phyloP scores from a whole-genome alignment of 2,113 vertebrate species.

The Syngnathus scovelli region DNA sequence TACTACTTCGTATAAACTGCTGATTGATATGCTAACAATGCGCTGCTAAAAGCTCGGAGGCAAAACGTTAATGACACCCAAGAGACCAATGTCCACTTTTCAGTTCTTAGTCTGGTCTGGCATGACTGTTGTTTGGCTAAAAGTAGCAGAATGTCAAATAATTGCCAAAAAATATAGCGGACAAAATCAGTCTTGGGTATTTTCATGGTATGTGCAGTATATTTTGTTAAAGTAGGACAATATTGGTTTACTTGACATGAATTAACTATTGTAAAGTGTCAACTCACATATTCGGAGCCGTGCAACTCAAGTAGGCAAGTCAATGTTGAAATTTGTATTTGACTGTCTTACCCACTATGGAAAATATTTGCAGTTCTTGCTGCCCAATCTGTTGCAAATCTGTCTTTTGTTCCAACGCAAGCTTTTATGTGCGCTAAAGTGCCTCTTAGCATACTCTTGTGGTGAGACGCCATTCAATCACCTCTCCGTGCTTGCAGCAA shows the following conservation, averaged over 20 bases:
- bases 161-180: not conserved
- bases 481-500: constrained; percentile 19
- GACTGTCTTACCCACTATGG: constrained; percentile 11
- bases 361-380: constrained; percentile 20
- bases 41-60: constrained; percentile 23
- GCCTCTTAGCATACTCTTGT: constrained; percentile 40
- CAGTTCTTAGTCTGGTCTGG: constrained; percentile 4
- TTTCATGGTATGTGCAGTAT: not conserved
- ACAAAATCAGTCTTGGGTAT: not conserved
- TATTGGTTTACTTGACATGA: no score
- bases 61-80: constrained; percentile 23
- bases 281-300: not conserved
- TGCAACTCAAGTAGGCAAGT: constrained; percentile 5
- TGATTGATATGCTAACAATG: constrained; percentile 31
- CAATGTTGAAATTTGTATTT: constrained; percentile 11
- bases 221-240: not conserved
- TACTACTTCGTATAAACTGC: constrained; percentile 20
- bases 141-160: constrained; percentile 3
- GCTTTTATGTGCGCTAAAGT: constrained; percentile 25
- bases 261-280: no score
- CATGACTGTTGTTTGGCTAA: not conserved
- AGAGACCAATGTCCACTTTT: constrained; percentile 10
- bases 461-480: constrained; percentile 21
- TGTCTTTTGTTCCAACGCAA: constrained; percentile 17
- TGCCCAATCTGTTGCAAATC: constrained; percentile 7